phyloP scores from a whole-genome alignment of 1,140 invertebrate genomes.

The Schmidtea mediterranea region DNA sequence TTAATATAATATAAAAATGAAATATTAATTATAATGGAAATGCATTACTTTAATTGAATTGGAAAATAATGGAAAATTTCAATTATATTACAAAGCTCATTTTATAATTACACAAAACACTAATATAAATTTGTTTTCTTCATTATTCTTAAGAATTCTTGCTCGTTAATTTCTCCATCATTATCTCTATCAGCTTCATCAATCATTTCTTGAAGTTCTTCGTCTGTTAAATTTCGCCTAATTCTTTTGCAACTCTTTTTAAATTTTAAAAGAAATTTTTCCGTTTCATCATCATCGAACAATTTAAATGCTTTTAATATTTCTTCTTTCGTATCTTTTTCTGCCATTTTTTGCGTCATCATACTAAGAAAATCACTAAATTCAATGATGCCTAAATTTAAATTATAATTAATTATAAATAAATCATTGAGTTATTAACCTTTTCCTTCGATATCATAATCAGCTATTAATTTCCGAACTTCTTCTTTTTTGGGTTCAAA shows the following conservation, averaged over 20 bases:
- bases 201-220: conserved; percentile 89
- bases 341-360: conserved; percentile 79
- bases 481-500: conserved; percentile 28
- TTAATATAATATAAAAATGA: too few species aligned
- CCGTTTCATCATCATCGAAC: conserved; percentile 77
- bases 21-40: too few species aligned
- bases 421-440: too few species aligned
- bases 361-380: conserved; percentile 63
- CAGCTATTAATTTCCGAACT: conserved; percentile 21
- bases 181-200: conserved; percentile 80
- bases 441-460: conserved; percentile 23
- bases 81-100: too few species aligned
- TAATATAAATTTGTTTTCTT: conserved; percentile 83
- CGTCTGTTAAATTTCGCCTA: conserved; percentile 73
- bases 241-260: conserved; percentile 70
- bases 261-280: conserved; percentile 74
- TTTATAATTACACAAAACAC: neutral
- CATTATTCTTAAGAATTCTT: conserved; percentile 83
- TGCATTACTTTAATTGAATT: too few species aligned
- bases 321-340: conserved; percentile 80
- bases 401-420: neutral
- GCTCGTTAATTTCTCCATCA: conserved; percentile 74
- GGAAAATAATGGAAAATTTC: too few species aligned
- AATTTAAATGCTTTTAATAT: conserved; percentile 77
- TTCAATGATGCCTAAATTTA: conserved; percentile 31